phyloP scores from a whole-genome alignment of 2,797 vertebrate genomes.

The Psittacula echo region DNA sequence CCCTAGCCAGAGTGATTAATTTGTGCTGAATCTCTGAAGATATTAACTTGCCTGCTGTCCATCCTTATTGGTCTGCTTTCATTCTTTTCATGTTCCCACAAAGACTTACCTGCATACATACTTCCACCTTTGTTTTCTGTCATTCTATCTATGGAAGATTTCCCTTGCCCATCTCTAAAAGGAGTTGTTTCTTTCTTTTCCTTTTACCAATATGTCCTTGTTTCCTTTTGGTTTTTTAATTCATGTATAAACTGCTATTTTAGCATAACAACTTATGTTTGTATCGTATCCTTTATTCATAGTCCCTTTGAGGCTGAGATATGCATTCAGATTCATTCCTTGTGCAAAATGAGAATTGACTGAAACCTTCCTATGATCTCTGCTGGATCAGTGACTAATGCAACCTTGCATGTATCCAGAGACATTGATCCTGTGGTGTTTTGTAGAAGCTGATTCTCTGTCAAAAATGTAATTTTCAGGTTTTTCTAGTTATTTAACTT shows the following conservation, averaged over 20 bases:
- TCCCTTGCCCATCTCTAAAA: neutral
- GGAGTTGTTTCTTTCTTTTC: neutral
- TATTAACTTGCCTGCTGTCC: neutral
- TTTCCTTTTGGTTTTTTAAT: conserved; percentile 43
- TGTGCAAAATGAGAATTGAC: conserved; percentile 1
- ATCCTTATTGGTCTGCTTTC: neutral
- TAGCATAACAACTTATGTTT: conserved; percentile 69
- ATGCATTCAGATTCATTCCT: conserved; percentile 40
- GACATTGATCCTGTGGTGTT: conserved; percentile 46
- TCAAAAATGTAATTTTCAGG: conserved; percentile 33
- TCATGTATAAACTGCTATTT: neutral
- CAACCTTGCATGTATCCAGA: conserved; percentile 13
- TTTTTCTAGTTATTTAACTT: conserved; percentile 25
- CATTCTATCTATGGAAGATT: neutral
- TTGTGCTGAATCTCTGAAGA: neutral
- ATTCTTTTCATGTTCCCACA: neutral
- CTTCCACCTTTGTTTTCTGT: neutral
- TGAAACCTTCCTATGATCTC: conserved; percentile 66
- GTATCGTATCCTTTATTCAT: conserved; percentile 48
- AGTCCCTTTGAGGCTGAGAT: conserved; percentile 47
- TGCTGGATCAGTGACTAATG: conserved; percentile 65
- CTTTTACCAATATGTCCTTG: neutral
- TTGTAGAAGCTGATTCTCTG: conserved; percentile 12
- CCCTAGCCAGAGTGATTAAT: neutral
- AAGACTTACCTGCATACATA: neutral